phyloP scores from a whole-genome alignment of 2,113 vertebrate genomes.

The Halcyon malimbica region DNA sequence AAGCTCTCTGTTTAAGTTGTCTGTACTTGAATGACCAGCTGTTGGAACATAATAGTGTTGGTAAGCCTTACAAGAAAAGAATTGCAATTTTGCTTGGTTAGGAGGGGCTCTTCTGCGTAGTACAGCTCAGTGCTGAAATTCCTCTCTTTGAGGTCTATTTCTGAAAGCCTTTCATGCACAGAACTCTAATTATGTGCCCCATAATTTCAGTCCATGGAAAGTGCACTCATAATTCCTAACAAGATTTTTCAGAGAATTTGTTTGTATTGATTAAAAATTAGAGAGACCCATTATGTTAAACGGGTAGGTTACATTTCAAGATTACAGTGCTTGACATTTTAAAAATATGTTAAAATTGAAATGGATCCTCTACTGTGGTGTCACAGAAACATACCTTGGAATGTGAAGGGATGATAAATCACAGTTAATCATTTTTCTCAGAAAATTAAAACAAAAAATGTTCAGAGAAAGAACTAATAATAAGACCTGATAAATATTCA shows the following conservation, averaged over 20 bases:
- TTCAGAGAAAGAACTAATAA: background rate
- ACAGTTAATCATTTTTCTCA: background rate
- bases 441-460: background rate
- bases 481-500: background rate
- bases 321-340: background rate
- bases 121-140: background rate
- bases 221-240: background rate
- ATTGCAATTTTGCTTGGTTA: background rate
- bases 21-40: background rate
- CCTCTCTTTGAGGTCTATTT: background rate
- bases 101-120: background rate
- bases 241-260: background rate
- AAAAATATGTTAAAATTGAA: background rate
- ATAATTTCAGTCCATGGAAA: background rate
- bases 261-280: background rate
- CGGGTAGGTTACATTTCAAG: background rate
- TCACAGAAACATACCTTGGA: background rate
- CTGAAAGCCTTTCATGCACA: background rate
- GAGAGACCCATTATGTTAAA: background rate
- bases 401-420: background rate
- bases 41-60: background rate
- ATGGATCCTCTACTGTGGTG: background rate
- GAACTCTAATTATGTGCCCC: background rate
- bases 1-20: constrained; percentile 9
- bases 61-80: background rate